A percentile compares a stretch with the other conserved stretches of the same genome.
These are phyloP conservation scores for Potorous gilbertii DNA, from an alignment of 2,797 vertebrate genomes.

Conservation along the genomic window DNA sequence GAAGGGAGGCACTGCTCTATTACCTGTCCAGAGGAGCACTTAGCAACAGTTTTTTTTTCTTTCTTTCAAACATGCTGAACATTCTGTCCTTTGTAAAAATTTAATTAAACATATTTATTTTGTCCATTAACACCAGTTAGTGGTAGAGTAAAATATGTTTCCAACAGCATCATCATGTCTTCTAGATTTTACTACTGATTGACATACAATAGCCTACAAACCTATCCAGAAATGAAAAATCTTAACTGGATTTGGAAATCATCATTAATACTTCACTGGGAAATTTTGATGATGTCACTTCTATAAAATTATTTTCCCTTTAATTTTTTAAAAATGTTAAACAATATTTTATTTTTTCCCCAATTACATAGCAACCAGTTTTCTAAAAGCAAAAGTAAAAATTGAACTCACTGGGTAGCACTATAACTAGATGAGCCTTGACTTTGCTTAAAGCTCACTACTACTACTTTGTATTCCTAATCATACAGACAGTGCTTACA, in stretches of 20 bases:
- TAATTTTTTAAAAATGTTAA: neutral
- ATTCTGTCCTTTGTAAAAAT: neutral
- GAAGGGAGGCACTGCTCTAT: neutral
- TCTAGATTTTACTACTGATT: neutral
- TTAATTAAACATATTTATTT: neutral
- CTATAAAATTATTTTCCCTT: conserved; percentile 47
- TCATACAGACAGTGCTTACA: neutral
- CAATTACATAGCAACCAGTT: neutral
- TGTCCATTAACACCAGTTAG: neutral
- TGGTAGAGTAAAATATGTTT: neutral
- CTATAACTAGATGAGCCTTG: neutral
- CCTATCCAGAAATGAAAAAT: conserved; percentile 17
- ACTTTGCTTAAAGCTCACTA: neutral
- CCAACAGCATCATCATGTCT: neutral
- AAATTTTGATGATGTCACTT: conserved; percentile 34
- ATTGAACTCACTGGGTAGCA: neutral
- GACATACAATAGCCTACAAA: neutral
- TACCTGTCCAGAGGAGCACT: neutral
- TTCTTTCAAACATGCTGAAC: neutral
- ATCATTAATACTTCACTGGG: neutral
- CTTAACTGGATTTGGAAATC: conserved; percentile 17
- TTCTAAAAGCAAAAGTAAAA: neutral
- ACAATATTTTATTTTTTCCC: neutral
- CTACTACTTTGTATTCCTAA: neutral
- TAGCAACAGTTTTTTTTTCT: neutral